A percentile compares a stretch with the other conserved stretches of the same genome.
Evolutionary conservation across 2,797 vertebrate species (phyloP).

Genomic region (Sebastes trivittatus): DNA sequence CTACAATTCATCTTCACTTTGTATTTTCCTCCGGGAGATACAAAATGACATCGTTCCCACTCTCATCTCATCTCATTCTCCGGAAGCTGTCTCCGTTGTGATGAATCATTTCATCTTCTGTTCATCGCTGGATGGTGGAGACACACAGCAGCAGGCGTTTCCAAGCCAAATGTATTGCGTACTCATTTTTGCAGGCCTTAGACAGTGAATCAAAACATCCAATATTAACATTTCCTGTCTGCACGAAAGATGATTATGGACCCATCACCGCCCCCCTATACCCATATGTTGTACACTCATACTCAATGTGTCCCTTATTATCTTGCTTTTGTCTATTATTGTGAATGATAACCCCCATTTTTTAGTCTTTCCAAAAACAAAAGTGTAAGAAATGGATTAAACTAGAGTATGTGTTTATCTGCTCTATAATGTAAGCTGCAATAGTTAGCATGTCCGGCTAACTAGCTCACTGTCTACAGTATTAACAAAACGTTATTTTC

Average conservation of each 20-base stretch:
- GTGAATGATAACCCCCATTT: not conserved
- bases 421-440: not conserved
- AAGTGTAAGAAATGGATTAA: not conserved
- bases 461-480: not conserved
- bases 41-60: constrained; percentile 65
- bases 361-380: not conserved
- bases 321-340: not conserved
- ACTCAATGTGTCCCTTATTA: not conserved
- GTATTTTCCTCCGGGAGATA: constrained; percentile 67
- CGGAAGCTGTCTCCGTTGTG: constrained; percentile 69
- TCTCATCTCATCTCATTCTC: constrained; percentile 70
- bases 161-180: constrained; percentile 56
- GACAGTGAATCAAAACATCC: constrained; percentile 58
- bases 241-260: constrained; percentile 47
- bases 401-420: not conserved
- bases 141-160: constrained; percentile 56
- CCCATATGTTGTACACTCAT: constrained; percentile 14
- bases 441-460: not conserved
- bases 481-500: not conserved
- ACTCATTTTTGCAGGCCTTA: constrained; percentile 45
- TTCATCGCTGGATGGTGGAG: constrained; percentile 49
- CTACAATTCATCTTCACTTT: constrained; percentile 61
- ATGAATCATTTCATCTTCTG: constrained; percentile 77
- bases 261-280: not conserved
- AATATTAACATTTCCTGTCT: constrained; percentile 61